Conservation (phyloP, 2,888 invertebrate species). For the Drosophila siamana region DNA sequence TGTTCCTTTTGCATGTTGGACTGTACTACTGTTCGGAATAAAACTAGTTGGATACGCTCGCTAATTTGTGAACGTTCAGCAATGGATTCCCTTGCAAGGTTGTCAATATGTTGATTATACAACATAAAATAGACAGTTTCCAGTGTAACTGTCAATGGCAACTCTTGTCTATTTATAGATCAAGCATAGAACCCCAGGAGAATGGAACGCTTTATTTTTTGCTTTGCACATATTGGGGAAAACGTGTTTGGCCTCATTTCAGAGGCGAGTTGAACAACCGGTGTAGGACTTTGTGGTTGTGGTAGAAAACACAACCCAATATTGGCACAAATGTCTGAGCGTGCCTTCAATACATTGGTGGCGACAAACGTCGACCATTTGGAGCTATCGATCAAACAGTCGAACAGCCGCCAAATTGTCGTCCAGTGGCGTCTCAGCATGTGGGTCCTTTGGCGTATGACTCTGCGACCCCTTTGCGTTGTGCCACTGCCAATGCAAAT, state of each 20-base stretch:
- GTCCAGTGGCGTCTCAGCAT: constrained; percentile 25
- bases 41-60: constrained; percentile 13
- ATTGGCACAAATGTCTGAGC: constrained; percentile 69
- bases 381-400: constrained; percentile 82
- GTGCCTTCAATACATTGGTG: constrained; percentile 68
- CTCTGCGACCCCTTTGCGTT: background rate
- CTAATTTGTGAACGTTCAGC: constrained; percentile 45
- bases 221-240: background rate
- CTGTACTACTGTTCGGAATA: too few relatives aligned
- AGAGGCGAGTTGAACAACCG: constrained; percentile 69
- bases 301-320: constrained; percentile 34
- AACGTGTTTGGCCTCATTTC: constrained; percentile 66
- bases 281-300: background rate
- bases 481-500: constrained; percentile 55
- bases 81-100: constrained; percentile 13
- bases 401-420: constrained; percentile 55
- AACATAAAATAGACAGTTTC: constrained; percentile 47
- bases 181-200: constrained; percentile 26
- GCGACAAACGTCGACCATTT: constrained; percentile 73
- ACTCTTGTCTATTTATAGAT: constrained; percentile 40
- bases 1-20: constrained; percentile 6
- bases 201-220: constrained; percentile 1
- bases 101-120: constrained; percentile 54
- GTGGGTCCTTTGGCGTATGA: background rate
- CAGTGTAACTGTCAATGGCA: constrained; percentile 57